phyloP scores from a whole-genome alignment of 2,113 vertebrate species.

The Rhea pennata region DNA sequence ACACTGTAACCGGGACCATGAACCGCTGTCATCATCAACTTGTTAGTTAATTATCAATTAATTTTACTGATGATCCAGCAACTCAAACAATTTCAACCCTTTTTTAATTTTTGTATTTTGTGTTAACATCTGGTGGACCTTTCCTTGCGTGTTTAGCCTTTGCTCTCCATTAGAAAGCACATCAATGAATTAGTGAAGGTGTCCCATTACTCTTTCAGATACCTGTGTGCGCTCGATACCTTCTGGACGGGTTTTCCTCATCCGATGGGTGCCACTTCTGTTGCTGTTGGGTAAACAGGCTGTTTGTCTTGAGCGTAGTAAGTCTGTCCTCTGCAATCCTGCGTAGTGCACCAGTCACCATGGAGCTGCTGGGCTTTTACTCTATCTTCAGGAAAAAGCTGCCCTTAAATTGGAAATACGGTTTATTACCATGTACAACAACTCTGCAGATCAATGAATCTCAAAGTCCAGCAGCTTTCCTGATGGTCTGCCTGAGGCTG shows the following conservation, averaged over 20 bases:
- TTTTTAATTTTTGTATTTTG: background rate
- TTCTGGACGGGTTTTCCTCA: background rate
- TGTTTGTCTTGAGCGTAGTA: background rate
- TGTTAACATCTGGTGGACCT: background rate
- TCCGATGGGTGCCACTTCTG: background rate
- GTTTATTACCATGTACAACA: background rate
- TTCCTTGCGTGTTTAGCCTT: background rate
- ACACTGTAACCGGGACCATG: background rate
- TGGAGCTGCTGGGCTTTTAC: background rate
- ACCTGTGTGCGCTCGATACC: background rate
- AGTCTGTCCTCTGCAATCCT: background rate
- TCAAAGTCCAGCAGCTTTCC: background rate
- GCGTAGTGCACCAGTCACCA: background rate
- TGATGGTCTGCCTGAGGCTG: background rate
- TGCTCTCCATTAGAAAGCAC: background rate
- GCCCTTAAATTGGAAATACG: background rate
- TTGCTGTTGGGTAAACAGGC: background rate
- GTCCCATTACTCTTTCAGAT: background rate
- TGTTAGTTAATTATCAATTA: background rate
- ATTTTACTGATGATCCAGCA: background rate
- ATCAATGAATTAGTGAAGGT: background rate
- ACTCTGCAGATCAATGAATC: background rate
- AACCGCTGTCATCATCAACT: fast-evolving
- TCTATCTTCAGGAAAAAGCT: background rate
- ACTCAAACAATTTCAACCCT: background rate